Conservation (phyloP, 2,888 invertebrate genomes). For the Neoascia interrupta region DNA sequence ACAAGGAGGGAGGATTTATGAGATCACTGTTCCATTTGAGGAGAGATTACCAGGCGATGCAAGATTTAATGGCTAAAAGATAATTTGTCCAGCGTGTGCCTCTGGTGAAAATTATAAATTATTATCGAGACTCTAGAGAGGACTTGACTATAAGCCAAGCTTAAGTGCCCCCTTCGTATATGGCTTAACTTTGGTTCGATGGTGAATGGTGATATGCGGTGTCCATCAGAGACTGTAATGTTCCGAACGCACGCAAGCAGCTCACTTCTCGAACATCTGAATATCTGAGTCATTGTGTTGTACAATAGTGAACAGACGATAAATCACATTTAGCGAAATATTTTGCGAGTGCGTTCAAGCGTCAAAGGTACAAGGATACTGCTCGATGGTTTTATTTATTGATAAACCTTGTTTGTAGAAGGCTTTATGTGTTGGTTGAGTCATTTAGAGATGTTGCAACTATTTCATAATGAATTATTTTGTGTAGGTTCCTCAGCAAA, state of each 20-base stretch:
- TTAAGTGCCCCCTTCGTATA: background rate
- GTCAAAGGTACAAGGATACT: background rate
- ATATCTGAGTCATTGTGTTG: constrained; percentile 61
- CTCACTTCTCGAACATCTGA: constrained; percentile 32
- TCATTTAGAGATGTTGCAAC: too few relatives aligned
- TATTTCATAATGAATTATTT: too few relatives aligned
- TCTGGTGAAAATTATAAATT: constrained; percentile 61
- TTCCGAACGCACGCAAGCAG: constrained; percentile 58
- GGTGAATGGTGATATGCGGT: constrained; percentile 34
- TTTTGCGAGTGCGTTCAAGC: background rate
- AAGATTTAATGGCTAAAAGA: constrained; percentile 47
- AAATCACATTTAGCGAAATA: constrained; percentile 35
- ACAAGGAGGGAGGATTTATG: constrained; percentile 51
- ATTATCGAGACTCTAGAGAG: background rate
- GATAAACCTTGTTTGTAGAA: too few relatives aligned
- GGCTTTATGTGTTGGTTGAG: too few relatives aligned
- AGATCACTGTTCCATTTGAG: constrained; percentile 58
- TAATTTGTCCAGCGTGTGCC: constrained; percentile 67
- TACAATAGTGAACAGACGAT: constrained; percentile 29
- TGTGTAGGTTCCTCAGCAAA: too few relatives aligned
- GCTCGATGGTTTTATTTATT: background rate
- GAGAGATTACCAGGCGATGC: constrained; percentile 46
- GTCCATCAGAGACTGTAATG: constrained; percentile 55
- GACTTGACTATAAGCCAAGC: background rate
- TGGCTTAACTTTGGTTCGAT: background rate